phyloP scores from a whole-genome alignment of 2,797 vertebrate genomes.

The Lepus townsendii region DNA sequence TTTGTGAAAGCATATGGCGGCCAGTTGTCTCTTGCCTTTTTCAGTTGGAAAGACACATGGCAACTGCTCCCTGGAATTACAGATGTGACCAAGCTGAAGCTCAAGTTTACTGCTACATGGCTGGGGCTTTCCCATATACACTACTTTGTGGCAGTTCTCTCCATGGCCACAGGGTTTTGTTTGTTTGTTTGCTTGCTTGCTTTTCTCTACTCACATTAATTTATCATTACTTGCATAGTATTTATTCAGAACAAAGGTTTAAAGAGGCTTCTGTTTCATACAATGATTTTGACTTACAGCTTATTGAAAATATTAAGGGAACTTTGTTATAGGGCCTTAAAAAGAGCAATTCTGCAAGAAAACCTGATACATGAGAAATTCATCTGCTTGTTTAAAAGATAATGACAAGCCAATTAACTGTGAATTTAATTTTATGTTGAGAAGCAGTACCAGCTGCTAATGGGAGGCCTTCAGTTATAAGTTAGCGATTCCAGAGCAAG shows the following conservation, averaged over 20 bases:
- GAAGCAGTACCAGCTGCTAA: slow-evolving; percentile 24
- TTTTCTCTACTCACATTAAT: slow-evolving; percentile 49
- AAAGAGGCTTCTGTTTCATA: slow-evolving; percentile 20
- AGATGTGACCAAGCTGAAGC: slow-evolving; percentile 65
- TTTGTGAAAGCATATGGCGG: slow-evolving; percentile 79
- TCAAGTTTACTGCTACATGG: neutral
- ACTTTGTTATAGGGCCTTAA: slow-evolving; percentile 48
- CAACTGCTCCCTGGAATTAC: slow-evolving; percentile 64
- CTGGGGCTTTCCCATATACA: neutral
- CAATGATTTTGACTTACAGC: slow-evolving; percentile 55
- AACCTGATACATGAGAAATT: slow-evolving; percentile 52
- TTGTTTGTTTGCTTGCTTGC: neutral
- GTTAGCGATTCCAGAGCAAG: slow-evolving; percentile 39
- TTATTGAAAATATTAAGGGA: slow-evolving; percentile 53
- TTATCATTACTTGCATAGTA: slow-evolving; percentile 35
- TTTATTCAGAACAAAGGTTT: slow-evolving; percentile 51
- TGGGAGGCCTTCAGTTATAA: neutral
- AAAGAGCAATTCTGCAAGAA: slow-evolving; percentile 58
- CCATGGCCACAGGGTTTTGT: neutral
- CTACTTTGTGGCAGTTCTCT: neutral
- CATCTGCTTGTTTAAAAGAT: slow-evolving; percentile 59
- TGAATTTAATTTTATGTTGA: slow-evolving; percentile 61
- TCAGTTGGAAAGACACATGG: slow-evolving; percentile 74
- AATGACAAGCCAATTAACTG: slow-evolving; percentile 47
- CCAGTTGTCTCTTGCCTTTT: slow-evolving; percentile 79